A percentile compares a stretch with the other conserved stretches of the same genome.
Evolutionary conservation across 2,888 invertebrate genomes (phyloP).

Genomic region (Cristatella mucedo): DNA sequence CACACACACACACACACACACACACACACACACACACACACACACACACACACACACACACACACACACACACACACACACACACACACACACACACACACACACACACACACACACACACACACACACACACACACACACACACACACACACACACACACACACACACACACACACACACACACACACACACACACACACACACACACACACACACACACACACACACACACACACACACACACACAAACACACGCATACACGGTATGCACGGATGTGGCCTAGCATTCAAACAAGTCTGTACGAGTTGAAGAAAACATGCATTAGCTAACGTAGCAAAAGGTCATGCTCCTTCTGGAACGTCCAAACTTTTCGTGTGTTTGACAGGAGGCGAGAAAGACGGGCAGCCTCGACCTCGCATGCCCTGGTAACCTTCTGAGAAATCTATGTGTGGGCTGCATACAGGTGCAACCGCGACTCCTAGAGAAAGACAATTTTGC

Average conservation of each 20-base stretch:
- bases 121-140: not conserved
- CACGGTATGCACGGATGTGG: not conserved
- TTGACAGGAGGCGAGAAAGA: too few relatives aligned
- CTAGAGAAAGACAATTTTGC: too few relatives aligned
- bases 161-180: not conserved
- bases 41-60: not conserved
- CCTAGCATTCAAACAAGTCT: too few relatives aligned
- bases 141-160: not conserved
- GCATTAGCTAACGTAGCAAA: too few relatives aligned
- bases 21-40: not conserved
- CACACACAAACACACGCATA: too few relatives aligned
- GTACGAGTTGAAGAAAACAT: too few relatives aligned
- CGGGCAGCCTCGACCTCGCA: too few relatives aligned
- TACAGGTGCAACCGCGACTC: too few relatives aligned
- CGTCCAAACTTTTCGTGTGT: too few relatives aligned
- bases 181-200: not conserved
- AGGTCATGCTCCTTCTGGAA: too few relatives aligned
- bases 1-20: not conserved
- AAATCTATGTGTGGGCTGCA: too few relatives aligned
- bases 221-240: not conserved
- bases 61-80: not conserved
- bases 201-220: not conserved
- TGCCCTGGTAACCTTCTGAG: too few relatives aligned
- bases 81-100: not conserved
- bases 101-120: not conserved